Evolutionary conservation across 2,113 vertebrate species (phyloP).

Genomic region (Myrmophylax atrothorax): DNA sequence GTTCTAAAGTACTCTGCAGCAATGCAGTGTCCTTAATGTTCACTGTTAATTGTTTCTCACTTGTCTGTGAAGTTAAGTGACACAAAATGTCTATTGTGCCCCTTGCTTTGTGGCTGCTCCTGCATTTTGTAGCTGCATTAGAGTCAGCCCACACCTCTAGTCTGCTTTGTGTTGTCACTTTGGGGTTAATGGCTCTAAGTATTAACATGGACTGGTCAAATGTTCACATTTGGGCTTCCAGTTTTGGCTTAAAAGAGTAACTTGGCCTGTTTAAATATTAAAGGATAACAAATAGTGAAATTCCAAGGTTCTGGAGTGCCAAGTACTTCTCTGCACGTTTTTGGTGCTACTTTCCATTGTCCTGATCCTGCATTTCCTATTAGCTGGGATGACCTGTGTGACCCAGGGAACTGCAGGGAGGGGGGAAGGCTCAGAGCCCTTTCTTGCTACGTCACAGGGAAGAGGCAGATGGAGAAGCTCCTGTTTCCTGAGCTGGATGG

Average conservation of each 20-base stretch:
- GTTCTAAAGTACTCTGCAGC: background rate
- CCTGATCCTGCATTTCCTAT: conserved; percentile 12
- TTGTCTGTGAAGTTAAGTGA: conserved; percentile 19
- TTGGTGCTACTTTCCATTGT: background rate
- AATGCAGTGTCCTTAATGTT: background rate
- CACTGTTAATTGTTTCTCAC: background rate
- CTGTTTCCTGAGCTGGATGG: background rate
- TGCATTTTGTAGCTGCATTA: background rate
- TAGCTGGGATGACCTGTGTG: background rate
- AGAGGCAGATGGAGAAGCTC: background rate
- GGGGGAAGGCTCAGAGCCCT: background rate
- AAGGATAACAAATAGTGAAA: background rate
- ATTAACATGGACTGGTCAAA: background rate
- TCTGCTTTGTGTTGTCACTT: background rate
- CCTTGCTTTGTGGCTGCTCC: rapidly evolving
- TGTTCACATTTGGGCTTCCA: background rate
- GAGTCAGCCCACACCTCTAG: background rate
- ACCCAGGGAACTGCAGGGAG: background rate
- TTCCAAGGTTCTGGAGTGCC: background rate
- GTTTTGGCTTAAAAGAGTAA: background rate
- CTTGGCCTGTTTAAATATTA: background rate
- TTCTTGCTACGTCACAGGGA: background rate
- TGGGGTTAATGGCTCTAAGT: background rate
- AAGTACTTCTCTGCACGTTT: background rate
- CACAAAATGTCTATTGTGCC: background rate